Evolutionary conservation across 2,888 invertebrate species (phyloP).

Genomic region (Diplazon laetatorius): DNA sequence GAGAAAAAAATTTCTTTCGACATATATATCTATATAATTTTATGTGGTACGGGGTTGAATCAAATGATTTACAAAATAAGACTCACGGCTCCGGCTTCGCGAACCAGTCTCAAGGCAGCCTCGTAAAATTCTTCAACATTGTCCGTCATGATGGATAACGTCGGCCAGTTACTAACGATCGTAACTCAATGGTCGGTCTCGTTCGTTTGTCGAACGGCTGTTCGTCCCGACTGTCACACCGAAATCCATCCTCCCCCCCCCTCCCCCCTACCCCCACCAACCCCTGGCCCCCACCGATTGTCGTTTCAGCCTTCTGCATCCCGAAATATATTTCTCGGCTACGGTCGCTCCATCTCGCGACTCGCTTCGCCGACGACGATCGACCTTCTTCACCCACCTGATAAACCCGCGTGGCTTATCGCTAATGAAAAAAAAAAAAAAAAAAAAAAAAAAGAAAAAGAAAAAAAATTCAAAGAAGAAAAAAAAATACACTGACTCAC

Average conservation of each 20-base stretch:
- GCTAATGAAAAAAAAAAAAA: neutral
- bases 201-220: no score
- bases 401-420: slow-evolving; percentile 3
- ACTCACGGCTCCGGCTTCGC: slow-evolving; percentile 87
- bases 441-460: no score
- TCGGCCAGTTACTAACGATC: neutral
- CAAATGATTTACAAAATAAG: slow-evolving; percentile 53
- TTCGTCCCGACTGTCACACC: no score
- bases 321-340: slow-evolving; percentile 11
- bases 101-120: slow-evolving; percentile 86
- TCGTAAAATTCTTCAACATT: slow-evolving; percentile 87
- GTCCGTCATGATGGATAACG: slow-evolving; percentile 64
- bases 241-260: no score
- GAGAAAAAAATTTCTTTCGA: no score
- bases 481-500: no score
- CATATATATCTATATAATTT: no score
- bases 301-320: slow-evolving; percentile 9
- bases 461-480: no score
- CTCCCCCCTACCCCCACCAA: no score
- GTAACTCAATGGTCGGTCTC: no score
- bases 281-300: neutral
- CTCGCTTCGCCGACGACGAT: neutral
- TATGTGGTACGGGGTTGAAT: slow-evolving; percentile 23
- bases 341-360: slow-evolving; percentile 26
- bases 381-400: slow-evolving; percentile 11